These are phyloP conservation scores for Melitaea athalia DNA, from an alignment of 2,888 invertebrate genomes.

Conservation along the genomic window DNA sequence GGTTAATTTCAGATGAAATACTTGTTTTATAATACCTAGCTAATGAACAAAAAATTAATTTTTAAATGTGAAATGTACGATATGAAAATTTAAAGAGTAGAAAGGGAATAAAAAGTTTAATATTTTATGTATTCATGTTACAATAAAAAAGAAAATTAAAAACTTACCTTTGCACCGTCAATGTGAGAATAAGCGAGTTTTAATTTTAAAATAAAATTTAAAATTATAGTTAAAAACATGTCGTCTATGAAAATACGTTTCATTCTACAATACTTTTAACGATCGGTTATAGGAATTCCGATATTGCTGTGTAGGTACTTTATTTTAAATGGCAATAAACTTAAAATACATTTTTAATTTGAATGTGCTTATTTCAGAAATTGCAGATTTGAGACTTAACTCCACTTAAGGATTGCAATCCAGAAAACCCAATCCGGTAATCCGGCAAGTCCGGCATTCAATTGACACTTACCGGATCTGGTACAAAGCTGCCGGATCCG, in stretches of 20 bases:
- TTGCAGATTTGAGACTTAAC: too few relatives aligned
- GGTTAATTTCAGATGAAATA: not conserved
- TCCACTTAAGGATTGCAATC: too few relatives aligned
- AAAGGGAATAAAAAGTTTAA: too few relatives aligned
- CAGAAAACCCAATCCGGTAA: too few relatives aligned
- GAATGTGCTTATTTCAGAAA: too few relatives aligned
- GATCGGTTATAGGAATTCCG: not conserved
- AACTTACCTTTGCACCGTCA: constrained; percentile 63
- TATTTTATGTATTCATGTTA: not conserved
- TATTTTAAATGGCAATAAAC: not conserved
- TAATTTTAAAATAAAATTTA: constrained; percentile 33
- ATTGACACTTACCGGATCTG: too few relatives aligned
- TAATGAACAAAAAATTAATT: too few relatives aligned
- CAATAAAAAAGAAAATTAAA: not conserved
- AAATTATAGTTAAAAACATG: constrained; percentile 16
- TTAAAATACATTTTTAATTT: not conserved
- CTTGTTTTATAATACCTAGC: too few relatives aligned
- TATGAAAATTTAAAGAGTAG: too few relatives aligned
- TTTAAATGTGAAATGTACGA: too few relatives aligned
- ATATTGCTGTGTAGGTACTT: not conserved
- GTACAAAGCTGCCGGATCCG: too few relatives aligned
- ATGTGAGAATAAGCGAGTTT: constrained; percentile 54
- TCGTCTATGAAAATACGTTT: constrained; percentile 11
- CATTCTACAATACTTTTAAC: constrained; percentile 7
- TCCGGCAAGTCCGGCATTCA: too few relatives aligned